Evolutionary conservation across 2,113 vertebrate genomes (phyloP).

Genomic region (Cryptomyrus ogoouensis): DNA sequence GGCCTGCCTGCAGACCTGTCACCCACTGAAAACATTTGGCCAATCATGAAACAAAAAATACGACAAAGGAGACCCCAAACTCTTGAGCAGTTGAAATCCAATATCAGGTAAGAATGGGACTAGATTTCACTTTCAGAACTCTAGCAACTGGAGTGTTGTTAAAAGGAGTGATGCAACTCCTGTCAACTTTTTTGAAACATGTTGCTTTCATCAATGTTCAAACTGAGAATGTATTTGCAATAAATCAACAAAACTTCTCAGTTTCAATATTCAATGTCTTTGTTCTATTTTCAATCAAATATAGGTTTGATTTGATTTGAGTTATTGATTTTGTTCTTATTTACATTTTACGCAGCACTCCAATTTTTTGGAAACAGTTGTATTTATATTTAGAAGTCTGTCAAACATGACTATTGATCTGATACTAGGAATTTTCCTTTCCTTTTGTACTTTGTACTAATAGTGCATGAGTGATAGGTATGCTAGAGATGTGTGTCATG

Average conservation of each 20-base stretch:
- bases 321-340: not conserved
- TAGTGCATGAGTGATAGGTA: not conserved
- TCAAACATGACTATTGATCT: not conserved
- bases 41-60: not conserved
- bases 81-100: not conserved
- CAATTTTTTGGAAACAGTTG: not conserved
- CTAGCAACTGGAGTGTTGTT: not conserved
- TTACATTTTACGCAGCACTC: not conserved
- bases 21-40: not conserved
- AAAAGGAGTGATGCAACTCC: not conserved
- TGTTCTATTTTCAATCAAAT: not conserved
- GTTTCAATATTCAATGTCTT: not conserved
- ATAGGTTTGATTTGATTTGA: not conserved
- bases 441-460: not conserved
- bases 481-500: not conserved
- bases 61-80: not conserved
- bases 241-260: not conserved
- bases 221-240: not conserved
- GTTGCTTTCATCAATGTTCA: not conserved
- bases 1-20: no score
- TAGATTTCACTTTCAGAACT: no score
- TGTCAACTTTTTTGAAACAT: not conserved
- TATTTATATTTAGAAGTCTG: not conserved
- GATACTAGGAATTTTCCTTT: not conserved
- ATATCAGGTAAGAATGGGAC: not conserved